Base-by-base conservation (phyloP, 2,797 vertebrate genomes). In the Stomatorhinus walkeri region DNA sequence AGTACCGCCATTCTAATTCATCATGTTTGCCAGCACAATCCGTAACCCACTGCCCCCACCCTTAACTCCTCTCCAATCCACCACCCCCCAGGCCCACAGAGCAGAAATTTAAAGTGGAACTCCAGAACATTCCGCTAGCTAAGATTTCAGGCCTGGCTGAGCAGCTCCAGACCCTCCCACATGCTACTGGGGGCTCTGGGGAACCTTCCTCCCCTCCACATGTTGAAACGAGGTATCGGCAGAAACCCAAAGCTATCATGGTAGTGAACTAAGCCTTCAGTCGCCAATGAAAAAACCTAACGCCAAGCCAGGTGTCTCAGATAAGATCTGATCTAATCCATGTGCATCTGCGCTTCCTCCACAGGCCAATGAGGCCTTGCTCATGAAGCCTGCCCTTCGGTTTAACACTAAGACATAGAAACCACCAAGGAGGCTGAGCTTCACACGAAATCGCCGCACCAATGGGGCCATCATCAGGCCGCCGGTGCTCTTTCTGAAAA, bases 351-450 rank as follows among this genome's bases (percentile, higher is more conserved):
- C 7, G 12, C 64, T 72, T 14, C 28, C 28, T 72, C 12, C 36
- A 1, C 12, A 36, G 28, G 64, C 28, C 64, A 36, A 32, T 14
- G 28, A 32, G 64, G 64, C 7, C 16, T 24, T 52, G 28, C 51
- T 89, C 68, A 87, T 36, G 5, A 19, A 87, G 32, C 84, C 24
- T 59, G 19, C 76, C 89, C 72, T 89, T 1, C 40, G 36, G 88
- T 89, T 87, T 89, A 89, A 59, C 24, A 28, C 64, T 12, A 68
- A 12, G 22, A 68, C 28, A 68, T 32, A 3, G 2, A 68, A 72
- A 32, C 24, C 10, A 64, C 2, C 5, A 28, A 72, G 28, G 24
- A 72, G 28, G 28, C 9, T 9, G 24, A 72, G 28, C 64, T 9
- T 14, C 64, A 72, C 12, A 72, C 9, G 10, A 36, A 22, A 14